Evolutionary conservation across 2,888 invertebrate species (phyloP).

Genomic region (Helicoverpa assulta): DNA sequence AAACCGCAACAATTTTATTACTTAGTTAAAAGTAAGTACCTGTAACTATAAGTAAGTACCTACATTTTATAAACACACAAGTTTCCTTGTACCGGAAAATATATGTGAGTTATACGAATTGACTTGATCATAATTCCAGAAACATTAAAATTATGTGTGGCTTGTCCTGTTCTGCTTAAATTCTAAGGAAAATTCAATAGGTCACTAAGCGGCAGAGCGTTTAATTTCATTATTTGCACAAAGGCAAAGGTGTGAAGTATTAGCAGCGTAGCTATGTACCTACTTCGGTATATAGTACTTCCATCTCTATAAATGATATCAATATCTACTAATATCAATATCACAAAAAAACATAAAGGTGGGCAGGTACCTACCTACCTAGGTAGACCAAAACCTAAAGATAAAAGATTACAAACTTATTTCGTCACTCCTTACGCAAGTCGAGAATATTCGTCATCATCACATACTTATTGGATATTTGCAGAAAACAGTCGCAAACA

Average conservation of each 20-base stretch:
- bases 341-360: neutral
- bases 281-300: neutral
- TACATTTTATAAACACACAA: neutral
- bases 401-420: neutral
- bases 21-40: neutral
- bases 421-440: slow-evolving; percentile 1
- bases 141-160: slow-evolving; percentile 19
- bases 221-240: slow-evolving; percentile 20
- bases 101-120: slow-evolving; percentile 5
- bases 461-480: neutral
- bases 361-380: no score
- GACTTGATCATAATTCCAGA: slow-evolving; percentile 43
- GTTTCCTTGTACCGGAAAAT: slow-evolving; percentile 37
- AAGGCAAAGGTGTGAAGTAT: no score
- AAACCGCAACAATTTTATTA: neutral
- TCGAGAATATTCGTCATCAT: slow-evolving; percentile 1
- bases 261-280: no score
- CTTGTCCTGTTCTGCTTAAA: slow-evolving; percentile 44
- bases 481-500: slow-evolving; percentile 5
- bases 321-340: neutral
- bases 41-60: no score
- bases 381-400: slow-evolving; percentile 9
- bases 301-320: no score
- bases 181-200: slow-evolving; percentile 30
- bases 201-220: neutral